These are phyloP conservation scores for Napeogenes inachia DNA, from an alignment of 2,888 invertebrate genomes.

Conservation along the genomic window DNA sequence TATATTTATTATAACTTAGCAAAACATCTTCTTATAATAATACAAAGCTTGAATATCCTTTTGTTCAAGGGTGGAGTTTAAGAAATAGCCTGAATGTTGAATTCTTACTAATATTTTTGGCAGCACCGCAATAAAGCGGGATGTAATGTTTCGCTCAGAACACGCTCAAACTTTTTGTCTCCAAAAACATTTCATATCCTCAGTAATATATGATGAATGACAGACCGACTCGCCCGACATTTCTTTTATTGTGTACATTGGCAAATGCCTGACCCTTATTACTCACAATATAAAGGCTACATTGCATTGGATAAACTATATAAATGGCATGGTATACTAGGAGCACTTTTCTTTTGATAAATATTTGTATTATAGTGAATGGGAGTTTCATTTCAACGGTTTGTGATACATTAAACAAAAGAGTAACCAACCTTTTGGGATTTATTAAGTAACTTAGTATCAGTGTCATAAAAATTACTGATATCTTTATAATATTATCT, in stretches of 20 bases:
- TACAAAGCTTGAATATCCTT: too few relatives aligned
- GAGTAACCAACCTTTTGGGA: constrained; percentile 13
- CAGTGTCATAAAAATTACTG: background rate
- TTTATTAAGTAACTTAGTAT: background rate
- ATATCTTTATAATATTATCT: too few relatives aligned
- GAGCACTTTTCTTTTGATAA: constrained; percentile 18
- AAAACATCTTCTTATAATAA: too few relatives aligned
- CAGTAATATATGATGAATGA: constrained; percentile 23
- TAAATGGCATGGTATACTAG: constrained; percentile 4
- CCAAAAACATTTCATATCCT: constrained; percentile 24
- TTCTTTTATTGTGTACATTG: constrained; percentile 9
- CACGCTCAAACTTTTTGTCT: constrained; percentile 26
- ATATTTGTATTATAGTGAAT: constrained; percentile 22
- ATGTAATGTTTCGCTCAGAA: constrained; percentile 23
- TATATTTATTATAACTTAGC: too few relatives aligned
- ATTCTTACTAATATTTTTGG: background rate
- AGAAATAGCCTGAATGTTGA: background rate
- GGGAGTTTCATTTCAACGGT: constrained; percentile 21
- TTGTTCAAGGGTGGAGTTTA: background rate
- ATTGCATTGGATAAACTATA: constrained; percentile 4
- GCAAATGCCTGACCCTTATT: constrained; percentile 6
- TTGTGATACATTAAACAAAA: constrained; percentile 21
- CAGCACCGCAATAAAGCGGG: constrained; percentile 8
- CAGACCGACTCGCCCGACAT: constrained; percentile 17
- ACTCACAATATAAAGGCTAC: constrained; percentile 4